Evolutionary conservation across 1,140 invertebrate species (phyloP).

Genomic region (Portunus trituberculatus): DNA sequence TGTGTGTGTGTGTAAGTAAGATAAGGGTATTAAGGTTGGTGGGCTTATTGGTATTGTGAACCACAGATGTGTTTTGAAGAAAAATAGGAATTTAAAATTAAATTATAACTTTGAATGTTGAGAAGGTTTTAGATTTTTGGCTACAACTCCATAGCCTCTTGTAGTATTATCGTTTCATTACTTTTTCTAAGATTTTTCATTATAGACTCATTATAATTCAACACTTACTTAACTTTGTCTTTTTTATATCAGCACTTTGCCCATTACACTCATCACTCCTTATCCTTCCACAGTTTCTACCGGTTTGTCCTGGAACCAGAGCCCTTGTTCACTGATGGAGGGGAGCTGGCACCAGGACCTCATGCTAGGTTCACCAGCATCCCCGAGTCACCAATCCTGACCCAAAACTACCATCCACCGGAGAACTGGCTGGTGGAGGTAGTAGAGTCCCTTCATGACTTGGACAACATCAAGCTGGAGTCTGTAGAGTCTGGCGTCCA

Average conservation of each 20-base stretch:
- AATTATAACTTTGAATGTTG: no score
- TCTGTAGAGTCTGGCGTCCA: conserved; percentile 85
- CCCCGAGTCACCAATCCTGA: conserved; percentile 95
- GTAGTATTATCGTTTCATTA: no score
- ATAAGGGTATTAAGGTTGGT: no score
- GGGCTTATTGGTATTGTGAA: no score
- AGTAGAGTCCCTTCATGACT: conserved; percentile 95
- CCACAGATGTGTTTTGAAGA: no score
- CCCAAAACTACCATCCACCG: conserved; percentile 96
- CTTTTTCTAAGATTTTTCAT: no score
- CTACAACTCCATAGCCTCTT: no score
- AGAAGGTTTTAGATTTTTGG: no score
- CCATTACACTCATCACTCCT: background rate
- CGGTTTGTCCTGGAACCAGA: conserved; percentile 96
- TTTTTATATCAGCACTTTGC: background rate
- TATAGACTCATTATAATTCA: no score
- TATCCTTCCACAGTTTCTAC: conserved; percentile 88
- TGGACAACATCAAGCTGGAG: conserved; percentile 97
- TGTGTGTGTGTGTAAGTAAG: no score
- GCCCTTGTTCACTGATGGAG: conserved; percentile 87
- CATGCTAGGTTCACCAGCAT: conserved; percentile 92
- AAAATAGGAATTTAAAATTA: no score
- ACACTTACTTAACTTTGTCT: no score
- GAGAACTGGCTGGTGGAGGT: conserved; percentile 99
- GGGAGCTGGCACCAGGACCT: conserved; percentile 86